These are phyloP conservation scores for Augiades crinisus DNA, from an alignment of 2,888 invertebrate species.

Conservation along the genomic window DNA sequence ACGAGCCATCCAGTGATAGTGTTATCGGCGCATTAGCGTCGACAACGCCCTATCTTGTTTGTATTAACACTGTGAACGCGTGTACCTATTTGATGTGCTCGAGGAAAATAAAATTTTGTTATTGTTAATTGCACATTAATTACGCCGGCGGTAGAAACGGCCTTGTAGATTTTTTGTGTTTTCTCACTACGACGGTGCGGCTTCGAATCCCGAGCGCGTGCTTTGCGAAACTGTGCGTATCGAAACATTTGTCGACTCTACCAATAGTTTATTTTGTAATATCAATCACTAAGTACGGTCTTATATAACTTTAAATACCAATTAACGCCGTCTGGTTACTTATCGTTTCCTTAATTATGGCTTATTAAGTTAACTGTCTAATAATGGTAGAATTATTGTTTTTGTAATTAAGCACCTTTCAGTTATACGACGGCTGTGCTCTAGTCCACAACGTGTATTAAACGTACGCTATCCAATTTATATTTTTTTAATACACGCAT, in stretches of 20 bases:
- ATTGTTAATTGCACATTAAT: not conserved
- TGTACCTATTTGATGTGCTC: constrained; percentile 37
- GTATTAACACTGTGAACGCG: constrained; percentile 50
- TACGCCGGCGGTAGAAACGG: not conserved
- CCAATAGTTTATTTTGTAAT: no score
- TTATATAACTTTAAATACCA: no score
- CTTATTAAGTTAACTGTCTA: not conserved
- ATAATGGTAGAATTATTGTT: not conserved
- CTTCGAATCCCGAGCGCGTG: no score
- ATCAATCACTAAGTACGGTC: no score
- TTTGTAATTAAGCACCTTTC: constrained; percentile 1
- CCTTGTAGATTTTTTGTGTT: not conserved
- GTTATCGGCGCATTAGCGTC: constrained; percentile 71
- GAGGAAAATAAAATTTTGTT: constrained; percentile 29
- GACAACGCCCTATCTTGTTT: constrained; percentile 62
- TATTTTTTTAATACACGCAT: not conserved
- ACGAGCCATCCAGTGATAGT: constrained; percentile 51
- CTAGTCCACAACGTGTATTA: not conserved
- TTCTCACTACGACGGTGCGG: no score
- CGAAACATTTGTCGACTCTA: no score
- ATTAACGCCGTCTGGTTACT: not conserved
- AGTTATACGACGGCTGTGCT: not conserved
- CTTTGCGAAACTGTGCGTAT: no score
- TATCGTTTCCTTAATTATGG: not conserved
- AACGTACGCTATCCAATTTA: not conserved